Percentiles rank a stretch among this genome's conserved stretches.
Evolutionary conservation across 1,140 invertebrate genomes (phyloP).

Genomic region (Vanessa atalanta): DNA sequence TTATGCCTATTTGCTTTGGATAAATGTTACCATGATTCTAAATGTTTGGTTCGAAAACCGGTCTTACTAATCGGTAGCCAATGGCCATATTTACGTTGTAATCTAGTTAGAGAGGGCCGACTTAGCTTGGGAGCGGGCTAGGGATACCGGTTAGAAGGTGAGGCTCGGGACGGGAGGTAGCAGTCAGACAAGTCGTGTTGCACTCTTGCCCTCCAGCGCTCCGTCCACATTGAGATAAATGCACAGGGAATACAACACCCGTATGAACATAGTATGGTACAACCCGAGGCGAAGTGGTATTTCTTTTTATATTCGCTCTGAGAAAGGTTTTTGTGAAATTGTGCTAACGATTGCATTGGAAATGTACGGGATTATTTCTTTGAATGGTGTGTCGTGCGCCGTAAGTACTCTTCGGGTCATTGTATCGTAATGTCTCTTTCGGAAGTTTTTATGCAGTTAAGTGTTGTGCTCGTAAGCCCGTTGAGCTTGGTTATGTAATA

Average conservation of each 20-base stretch:
- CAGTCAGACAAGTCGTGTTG: slow-evolving; percentile 62
- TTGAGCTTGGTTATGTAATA: slow-evolving; percentile 16
- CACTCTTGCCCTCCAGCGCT: slow-evolving; percentile 64
- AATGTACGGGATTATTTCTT: slow-evolving; percentile 45
- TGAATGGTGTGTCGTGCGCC: slow-evolving; percentile 47
- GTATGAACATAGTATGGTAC: slow-evolving; percentile 46
- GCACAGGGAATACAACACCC: slow-evolving; percentile 52
- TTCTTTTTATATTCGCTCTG: slow-evolving; percentile 43
- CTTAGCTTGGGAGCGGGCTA: slow-evolving; percentile 55
- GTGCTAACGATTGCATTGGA: slow-evolving; percentile 41
- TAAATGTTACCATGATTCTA: slow-evolving; percentile 6
- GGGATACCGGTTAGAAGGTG: slow-evolving; percentile 57
- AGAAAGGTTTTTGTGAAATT: slow-evolving; percentile 56
- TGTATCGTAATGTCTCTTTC: slow-evolving; percentile 39
- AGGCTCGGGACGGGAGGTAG: slow-evolving; percentile 45
- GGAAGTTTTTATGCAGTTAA: slow-evolving; percentile 29
- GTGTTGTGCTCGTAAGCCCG: slow-evolving; percentile 19
- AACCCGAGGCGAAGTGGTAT: slow-evolving; percentile 45
- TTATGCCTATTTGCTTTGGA: slow-evolving; percentile 3
- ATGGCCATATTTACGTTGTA: slow-evolving; percentile 53
- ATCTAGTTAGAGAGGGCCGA: slow-evolving; percentile 66
- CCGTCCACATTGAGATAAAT: slow-evolving; percentile 70
- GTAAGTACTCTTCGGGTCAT: slow-evolving; percentile 47
- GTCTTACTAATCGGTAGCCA: slow-evolving; percentile 39
- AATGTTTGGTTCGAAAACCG: slow-evolving; percentile 22